Percentiles rank a stretch among this genome's conserved stretches.
These are phyloP conservation scores for Cyprinodon diabolis DNA, from an alignment of 2,797 vertebrate genomes.

Conservation along the genomic window DNA sequence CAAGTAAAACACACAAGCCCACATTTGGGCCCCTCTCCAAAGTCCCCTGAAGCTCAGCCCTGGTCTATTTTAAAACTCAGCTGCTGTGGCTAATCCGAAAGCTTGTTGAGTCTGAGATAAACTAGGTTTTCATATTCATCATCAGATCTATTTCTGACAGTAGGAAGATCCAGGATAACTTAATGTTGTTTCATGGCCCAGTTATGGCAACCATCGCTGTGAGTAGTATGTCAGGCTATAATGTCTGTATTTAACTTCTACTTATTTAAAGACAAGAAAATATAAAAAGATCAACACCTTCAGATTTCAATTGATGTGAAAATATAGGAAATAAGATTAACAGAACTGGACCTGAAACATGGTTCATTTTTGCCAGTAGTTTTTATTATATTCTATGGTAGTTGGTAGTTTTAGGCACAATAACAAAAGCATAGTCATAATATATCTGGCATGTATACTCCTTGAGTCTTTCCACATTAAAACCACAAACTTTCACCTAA, in stretches of 20 bases:
- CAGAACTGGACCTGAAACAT: background rate
- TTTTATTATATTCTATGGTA: background rate
- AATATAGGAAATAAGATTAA: background rate
- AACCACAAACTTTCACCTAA: background rate
- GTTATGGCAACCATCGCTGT: slow-evolving; percentile 8
- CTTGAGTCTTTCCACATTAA: background rate
- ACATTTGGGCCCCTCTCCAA: slow-evolving; percentile 47
- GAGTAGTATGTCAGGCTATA: background rate
- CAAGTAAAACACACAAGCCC: slow-evolving; percentile 23
- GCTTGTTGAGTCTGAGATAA: slow-evolving; percentile 59
- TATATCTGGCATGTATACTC: background rate
- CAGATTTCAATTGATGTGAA: too few species aligned
- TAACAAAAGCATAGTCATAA: background rate
- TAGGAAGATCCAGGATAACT: slow-evolving; percentile 15
- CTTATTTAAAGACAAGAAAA: background rate
- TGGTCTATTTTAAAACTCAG: slow-evolving; percentile 70
- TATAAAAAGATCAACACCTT: background rate
- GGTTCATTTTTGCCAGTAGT: background rate
- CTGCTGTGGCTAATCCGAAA: slow-evolving; percentile 46
- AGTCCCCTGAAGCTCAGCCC: slow-evolving; percentile 28
- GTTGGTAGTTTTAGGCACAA: background rate
- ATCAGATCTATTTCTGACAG: slow-evolving; percentile 47
- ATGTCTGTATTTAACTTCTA: background rate
- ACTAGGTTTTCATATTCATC: slow-evolving; percentile 49
- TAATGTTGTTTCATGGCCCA: slow-evolving; percentile 12